Conservation (phyloP, 2,113 vertebrate species). For the Vulpes lagopus region DNA sequence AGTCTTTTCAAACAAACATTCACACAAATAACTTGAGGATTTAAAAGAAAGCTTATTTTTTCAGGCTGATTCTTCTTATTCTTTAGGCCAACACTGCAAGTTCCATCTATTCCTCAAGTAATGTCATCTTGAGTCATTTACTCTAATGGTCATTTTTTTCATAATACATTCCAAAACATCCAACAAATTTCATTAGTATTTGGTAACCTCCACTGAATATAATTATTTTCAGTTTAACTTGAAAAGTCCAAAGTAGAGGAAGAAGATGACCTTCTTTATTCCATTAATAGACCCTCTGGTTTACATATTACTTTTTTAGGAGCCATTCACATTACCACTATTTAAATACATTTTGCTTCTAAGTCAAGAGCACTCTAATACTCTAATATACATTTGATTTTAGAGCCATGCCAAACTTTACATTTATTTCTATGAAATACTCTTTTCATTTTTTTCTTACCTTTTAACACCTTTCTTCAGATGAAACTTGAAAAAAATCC, state of each 20-base stretch:
- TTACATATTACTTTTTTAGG: not conserved
- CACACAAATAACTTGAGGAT: not conserved
- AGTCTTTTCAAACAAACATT: not conserved
- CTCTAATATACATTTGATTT: not conserved
- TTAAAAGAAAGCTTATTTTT: not conserved
- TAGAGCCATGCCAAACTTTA: not conserved
- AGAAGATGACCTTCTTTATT: not conserved
- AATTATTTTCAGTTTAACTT: constrained; percentile 16
- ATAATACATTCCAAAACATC: constrained; percentile 33
- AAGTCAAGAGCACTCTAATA: not conserved
- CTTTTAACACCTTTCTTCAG: not conserved
- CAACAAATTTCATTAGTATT: constrained; percentile 14
- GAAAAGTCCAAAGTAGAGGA: not conserved
- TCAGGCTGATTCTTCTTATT: not conserved
- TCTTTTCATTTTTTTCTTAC: not conserved
- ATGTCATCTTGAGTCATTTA: not conserved
- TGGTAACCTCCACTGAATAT: not conserved
- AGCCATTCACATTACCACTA: not conserved
- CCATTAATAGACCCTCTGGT: not conserved
- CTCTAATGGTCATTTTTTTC: not conserved
- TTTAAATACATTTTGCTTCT: not conserved
- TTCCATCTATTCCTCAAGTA: not conserved
- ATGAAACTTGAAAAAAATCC: constrained; percentile 36
- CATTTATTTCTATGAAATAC: constrained; percentile 31
- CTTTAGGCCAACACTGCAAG: constrained; percentile 1